Base-by-base conservation (phyloP, 2,113 vertebrate genomes). In the Corythornis vintsioides region DNA sequence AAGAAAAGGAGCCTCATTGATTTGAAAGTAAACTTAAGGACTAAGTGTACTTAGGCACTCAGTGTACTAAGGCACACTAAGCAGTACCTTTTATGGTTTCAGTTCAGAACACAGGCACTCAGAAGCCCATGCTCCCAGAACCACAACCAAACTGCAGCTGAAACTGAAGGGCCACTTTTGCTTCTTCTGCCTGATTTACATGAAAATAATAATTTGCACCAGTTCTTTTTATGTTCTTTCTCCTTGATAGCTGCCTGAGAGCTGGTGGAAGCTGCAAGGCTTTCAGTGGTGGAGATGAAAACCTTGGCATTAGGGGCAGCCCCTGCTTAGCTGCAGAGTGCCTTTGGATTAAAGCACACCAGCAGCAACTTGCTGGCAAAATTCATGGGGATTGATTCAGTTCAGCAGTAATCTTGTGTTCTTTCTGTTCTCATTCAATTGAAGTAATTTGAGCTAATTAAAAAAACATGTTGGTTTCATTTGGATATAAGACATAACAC, bases 11-110 rank as follows among this genome's bases (percentile, higher is more conserved):
- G 31, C 35, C 74, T 83, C 31, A 29, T 48, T 12, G 22, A 93
- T 93, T 90, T 42, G 47, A 91, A 94, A 83, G 75, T 70, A 91
- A 75, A 56, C 60, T 89, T 92, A 67, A 95, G 29, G 33, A 67
- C 42, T 92, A 52, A 83, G 43, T 74, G 63, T 93, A 96, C 55
- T n/a, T 1, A 38, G 38, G 38, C 38, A 38, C 10, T 38, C 38
- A 38, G 38, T 38, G 38, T 38, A 38, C 38, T 38, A 38, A 38
- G 38, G 38, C 38, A 38, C 38, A 38, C 38, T 38, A 38, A 38
- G 5, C 47, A 74, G 28, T 55, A 53, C 21, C 67, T 89, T 91
- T 88, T 57, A 63, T 4, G 6, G n/a, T 64, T 86, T 65, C 72
- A 70, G 38, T 31, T 65, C 78, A 91, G 75, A 50, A 42, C 57